These are phyloP conservation scores for Drosophila mauritiana DNA, from an alignment of 1,140 invertebrate genomes.

Conservation along the genomic window DNA sequence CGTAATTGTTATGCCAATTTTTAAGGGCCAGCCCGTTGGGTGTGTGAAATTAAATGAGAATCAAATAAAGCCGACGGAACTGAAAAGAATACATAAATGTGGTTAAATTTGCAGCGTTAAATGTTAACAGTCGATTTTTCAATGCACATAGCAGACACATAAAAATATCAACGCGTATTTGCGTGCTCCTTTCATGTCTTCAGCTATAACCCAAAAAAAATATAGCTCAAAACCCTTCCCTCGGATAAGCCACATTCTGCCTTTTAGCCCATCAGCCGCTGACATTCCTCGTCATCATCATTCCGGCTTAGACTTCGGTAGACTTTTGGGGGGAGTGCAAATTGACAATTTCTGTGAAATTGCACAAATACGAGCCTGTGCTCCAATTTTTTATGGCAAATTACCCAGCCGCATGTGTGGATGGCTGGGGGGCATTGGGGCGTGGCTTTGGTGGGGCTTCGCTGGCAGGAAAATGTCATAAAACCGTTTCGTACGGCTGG, in stretches of 20 bases:
- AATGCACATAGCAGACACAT: slow-evolving; percentile 52
- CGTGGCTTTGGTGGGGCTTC: slow-evolving; percentile 24
- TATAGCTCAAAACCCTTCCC: neutral
- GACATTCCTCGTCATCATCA: slow-evolving; percentile 20
- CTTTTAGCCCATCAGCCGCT: neutral
- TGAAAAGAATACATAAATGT: slow-evolving; percentile 66
- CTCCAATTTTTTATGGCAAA: slow-evolving; percentile 81
- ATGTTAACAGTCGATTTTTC: slow-evolving; percentile 80
- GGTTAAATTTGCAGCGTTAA: slow-evolving; percentile 77
- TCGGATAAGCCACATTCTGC: neutral
- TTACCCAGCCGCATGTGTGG: slow-evolving; percentile 67
- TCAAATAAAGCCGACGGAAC: slow-evolving; percentile 63
- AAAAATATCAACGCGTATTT: slow-evolving; percentile 79
- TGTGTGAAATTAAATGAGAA: slow-evolving; percentile 72
- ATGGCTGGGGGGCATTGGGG: slow-evolving; percentile 21
- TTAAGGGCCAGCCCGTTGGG: slow-evolving; percentile 49
- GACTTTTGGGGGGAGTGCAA: slow-evolving; percentile 68
- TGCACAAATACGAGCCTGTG: slow-evolving; percentile 77
- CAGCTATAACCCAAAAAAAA: neutral
- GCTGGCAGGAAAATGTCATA: slow-evolving; percentile 58
- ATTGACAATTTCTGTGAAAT: slow-evolving; percentile 82
- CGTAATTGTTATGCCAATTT: slow-evolving; percentile 79
- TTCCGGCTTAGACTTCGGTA: slow-evolving; percentile 62
- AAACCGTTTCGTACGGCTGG: slow-evolving; percentile 69
- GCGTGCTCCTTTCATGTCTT: slow-evolving; percentile 50